phyloP scores from a whole-genome alignment of 1,140 invertebrate genomes.

The Belonocnema kinseyi region DNA sequence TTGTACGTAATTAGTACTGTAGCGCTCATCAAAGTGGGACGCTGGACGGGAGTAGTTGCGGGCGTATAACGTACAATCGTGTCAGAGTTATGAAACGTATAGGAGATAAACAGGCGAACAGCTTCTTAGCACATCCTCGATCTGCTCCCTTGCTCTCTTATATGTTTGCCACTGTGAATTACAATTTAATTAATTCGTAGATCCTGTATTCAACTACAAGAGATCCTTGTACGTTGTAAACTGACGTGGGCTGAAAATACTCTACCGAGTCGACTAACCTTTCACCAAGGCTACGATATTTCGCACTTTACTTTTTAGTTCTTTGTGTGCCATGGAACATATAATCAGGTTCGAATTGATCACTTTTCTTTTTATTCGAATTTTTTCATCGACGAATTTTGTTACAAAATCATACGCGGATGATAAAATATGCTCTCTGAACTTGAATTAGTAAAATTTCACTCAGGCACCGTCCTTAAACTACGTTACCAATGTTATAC shows the following conservation, averaged over 20 bases:
- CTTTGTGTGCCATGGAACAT: conserved; percentile 46
- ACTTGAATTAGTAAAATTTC: no score
- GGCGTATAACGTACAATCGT: conserved; percentile 3
- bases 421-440: no score
- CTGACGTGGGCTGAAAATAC: conserved; percentile 47
- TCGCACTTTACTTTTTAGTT: conserved; percentile 48
- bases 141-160: not conserved
- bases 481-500: no score
- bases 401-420: no score
- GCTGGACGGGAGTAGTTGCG: not conserved
- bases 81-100: conserved; percentile 50
- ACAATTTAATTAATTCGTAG: conserved; percentile 35
- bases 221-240: not conserved
- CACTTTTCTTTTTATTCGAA: no score
- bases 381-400: no score
- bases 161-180: conserved; percentile 5
- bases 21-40: not conserved
- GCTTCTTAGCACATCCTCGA: conserved; percentile 35
- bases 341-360: not conserved
- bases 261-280: conserved; percentile 50
- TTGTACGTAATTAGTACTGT: not conserved
- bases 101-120: conserved; percentile 42
- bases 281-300: conserved; percentile 56
- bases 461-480: no score
- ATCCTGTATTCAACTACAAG: conserved; percentile 22